Evolutionary conservation across 2,797 vertebrate genomes (phyloP).

Genomic region (Malacoraja senta): DNA sequence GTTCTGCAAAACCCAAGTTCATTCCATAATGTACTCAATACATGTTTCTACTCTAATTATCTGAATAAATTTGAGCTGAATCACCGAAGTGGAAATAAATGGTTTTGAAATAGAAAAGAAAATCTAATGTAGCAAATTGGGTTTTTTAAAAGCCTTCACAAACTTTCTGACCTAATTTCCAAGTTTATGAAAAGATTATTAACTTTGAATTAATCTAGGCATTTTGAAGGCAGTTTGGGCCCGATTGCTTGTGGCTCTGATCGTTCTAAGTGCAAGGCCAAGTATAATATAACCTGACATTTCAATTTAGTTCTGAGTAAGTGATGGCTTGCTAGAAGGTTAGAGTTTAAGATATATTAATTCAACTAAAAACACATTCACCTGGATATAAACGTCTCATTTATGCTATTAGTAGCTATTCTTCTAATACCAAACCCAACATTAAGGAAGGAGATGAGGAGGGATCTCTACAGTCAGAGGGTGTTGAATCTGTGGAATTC

Average conservation of each 20-base stretch:
- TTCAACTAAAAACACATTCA: not conserved
- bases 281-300: not conserved
- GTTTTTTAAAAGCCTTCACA: too few species aligned
- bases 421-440: not conserved
- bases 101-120: not conserved
- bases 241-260: too few species aligned
- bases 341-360: not conserved
- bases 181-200: not conserved
- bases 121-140: too few species aligned
- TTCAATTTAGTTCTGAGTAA: not conserved
- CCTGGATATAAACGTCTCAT: not conserved
- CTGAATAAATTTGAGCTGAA: not conserved
- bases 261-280: not conserved
- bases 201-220: not conserved
- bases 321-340: not conserved
- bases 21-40: not conserved
- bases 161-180: not conserved
- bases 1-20: not conserved
- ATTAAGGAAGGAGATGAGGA: too few species aligned
- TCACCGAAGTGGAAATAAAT: not conserved
- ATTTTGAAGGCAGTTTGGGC: not conserved
- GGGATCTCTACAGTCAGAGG: too few species aligned
- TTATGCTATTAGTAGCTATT: not conserved
- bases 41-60: not conserved
- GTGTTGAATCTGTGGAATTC: too few species aligned